Evolutionary conservation across 1,140 invertebrate genomes (phyloP).

Genomic region (Pseudomyrmex gracilis): DNA sequence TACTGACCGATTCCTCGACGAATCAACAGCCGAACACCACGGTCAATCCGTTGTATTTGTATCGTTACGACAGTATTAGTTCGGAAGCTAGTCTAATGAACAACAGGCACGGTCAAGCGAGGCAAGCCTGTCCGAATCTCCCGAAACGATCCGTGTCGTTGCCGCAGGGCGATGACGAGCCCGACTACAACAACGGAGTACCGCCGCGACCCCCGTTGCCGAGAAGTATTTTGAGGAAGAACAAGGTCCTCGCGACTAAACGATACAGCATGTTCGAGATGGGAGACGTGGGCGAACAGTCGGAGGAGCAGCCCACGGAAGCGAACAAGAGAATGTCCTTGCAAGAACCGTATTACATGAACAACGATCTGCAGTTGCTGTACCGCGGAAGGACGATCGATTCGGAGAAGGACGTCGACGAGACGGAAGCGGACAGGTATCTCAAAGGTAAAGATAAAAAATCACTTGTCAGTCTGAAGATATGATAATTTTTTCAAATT

Average conservation of each 20-base stretch:
- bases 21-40: slow-evolving; percentile 86
- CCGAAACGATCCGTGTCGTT: slow-evolving; percentile 89
- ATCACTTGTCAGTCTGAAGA: slow-evolving; percentile 12
- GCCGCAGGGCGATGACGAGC: slow-evolving; percentile 85
- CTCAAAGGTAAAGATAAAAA: slow-evolving; percentile 71
- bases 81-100: slow-evolving; percentile 88
- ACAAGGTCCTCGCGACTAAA: slow-evolving; percentile 87
- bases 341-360: slow-evolving; percentile 90
- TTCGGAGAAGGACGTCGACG: slow-evolving; percentile 84
- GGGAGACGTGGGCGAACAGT: slow-evolving; percentile 86
- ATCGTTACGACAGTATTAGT: slow-evolving; percentile 92
- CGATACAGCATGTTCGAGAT: slow-evolving; percentile 93
- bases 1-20: slow-evolving; percentile 91
- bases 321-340: slow-evolving; percentile 89
- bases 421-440: slow-evolving; percentile 80
- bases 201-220: slow-evolving; percentile 90
- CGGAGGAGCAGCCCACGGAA: slow-evolving; percentile 86
- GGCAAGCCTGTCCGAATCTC: slow-evolving; percentile 85
- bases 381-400: slow-evolving; percentile 77
- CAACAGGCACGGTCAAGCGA: slow-evolving; percentile 82
- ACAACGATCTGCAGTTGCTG: slow-evolving; percentile 85
- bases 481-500: neutral
- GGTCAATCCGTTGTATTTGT: slow-evolving; percentile 91
- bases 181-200: slow-evolving; percentile 84
- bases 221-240: slow-evolving; percentile 90